Evolutionary conservation across 2,888 invertebrate genomes (phyloP).

Genomic region (Trachelus iudaicus): DNA sequence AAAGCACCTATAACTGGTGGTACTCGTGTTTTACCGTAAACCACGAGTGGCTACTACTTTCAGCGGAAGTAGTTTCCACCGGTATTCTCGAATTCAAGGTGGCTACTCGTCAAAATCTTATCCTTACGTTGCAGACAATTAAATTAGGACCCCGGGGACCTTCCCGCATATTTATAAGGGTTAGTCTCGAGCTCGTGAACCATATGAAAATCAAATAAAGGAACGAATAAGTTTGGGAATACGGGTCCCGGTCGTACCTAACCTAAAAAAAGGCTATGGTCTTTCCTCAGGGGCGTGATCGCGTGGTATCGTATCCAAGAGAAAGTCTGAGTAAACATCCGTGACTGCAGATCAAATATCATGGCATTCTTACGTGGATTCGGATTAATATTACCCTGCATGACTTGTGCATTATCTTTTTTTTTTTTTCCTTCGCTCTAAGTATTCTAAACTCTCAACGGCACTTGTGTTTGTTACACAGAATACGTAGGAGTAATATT

Average conservation of each 20-base stretch:
- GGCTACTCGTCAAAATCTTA: not conserved
- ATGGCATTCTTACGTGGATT: not conserved
- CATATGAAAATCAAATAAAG: slow-evolving; percentile 24
- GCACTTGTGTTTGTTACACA: not conserved
- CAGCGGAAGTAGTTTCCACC: not conserved
- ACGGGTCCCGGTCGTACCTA: slow-evolving; percentile 2
- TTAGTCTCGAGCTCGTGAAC: slow-evolving; percentile 13
- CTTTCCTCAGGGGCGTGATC: slow-evolving; percentile 9
- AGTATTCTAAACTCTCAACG: not conserved
- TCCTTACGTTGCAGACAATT: slow-evolving; percentile 13
- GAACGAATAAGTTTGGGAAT: slow-evolving; percentile 21
- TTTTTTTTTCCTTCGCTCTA: not conserved
- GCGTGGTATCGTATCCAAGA: slow-evolving; percentile 8
- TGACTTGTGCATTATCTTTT: not conserved
- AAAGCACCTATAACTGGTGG: not conserved
- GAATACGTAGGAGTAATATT: not conserved
- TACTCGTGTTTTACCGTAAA: not conserved
- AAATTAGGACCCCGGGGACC: slow-evolving; percentile 23
- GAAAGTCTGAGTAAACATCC: slow-evolving; percentile 12
- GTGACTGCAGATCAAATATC: not conserved
- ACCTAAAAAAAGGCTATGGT: not conserved
- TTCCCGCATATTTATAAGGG: slow-evolving; percentile 30
- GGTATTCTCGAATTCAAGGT: not conserved
- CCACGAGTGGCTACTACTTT: not conserved
- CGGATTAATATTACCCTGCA: not conserved